A percentile compares a stretch with the other conserved stretches of the same genome.
phyloP scores from a whole-genome alignment of 2,797 vertebrate species.

The Chiroxiphia lanceolata region DNA sequence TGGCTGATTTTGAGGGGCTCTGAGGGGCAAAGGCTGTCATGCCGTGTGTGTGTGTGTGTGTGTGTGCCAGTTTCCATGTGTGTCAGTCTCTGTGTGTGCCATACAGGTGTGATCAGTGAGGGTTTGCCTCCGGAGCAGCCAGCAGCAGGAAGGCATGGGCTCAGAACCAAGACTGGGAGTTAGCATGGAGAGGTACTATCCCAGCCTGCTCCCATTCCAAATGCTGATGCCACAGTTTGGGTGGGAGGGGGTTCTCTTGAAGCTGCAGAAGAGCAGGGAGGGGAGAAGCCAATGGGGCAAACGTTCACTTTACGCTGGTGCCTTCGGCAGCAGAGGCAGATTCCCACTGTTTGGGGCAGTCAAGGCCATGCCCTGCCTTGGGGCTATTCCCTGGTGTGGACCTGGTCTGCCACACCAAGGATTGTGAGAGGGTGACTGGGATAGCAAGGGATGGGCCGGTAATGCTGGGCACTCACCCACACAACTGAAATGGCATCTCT shows the following conservation, averaged over 20 bases:
- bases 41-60: not conserved
- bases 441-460: accelerated
- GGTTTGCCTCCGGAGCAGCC: accelerated
- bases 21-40: not conserved
- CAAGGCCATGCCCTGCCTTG: not conserved
- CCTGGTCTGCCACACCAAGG: accelerated
- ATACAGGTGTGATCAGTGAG: not conserved
- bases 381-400: not conserved
- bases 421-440: not conserved
- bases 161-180: accelerated
- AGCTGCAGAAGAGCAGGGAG: not conserved
- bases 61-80: not conserved
- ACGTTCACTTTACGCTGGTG: not conserved
- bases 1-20: not conserved
- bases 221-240: not conserved
- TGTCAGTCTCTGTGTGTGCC: not conserved
- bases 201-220: not conserved
- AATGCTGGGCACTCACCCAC: not conserved
- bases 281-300: not conserved
- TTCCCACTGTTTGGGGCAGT: not conserved
- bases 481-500: not conserved
- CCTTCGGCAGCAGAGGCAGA: not conserved
- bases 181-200: not conserved
- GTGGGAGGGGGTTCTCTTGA: not conserved
- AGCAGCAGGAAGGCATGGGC: accelerated